Base-by-base conservation (phyloP, 2,797 vertebrate species). In the Cryptoblepharus egeriae region DNA sequence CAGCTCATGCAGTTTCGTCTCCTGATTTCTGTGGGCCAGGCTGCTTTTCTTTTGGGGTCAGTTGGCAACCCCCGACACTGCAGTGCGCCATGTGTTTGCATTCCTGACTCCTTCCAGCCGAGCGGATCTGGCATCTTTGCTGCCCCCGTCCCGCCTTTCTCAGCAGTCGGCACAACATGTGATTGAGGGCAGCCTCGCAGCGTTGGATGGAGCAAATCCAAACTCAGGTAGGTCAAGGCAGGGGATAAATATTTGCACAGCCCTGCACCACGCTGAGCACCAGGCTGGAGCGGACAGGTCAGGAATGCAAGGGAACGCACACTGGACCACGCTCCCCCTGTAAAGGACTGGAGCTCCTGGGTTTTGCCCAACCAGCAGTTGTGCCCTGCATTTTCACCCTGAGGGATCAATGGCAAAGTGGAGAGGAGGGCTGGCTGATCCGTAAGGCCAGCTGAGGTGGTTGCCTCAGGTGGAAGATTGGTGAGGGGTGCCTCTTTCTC, bases 201-300 rank as follows among this genome's bases (percentile, higher is more conserved):
- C 42, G 9, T 16, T 52, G 1, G 24, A 57, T 4, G 13, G 58
- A 77, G 16, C 58, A 32, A 72, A 68, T 63, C 45, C 49, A 16
- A 18, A 52, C 16, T 52, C 71, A 61, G 71, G 58, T 64, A 52
- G 65, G 77, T 65, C 49, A 60, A n/a, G 64, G 22, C 1, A 45
- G 28, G 55, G 37, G 60, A 83, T 68, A 82, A 83, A 83, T 83
- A 87, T 83, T 83, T 83, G 68, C 45, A 30, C 70, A 74, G 61
- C 70, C 73, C 49, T 6, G 42, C n/a, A 18, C 2, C 82, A 67
- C 28, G n/a, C 81, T 75, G 77, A 55, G 77, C 60, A 1, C 81
- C 60, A 58, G 61, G 75, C 39, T 65, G 68, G 65, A 26, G 60
- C 67, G 28, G 61, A 55, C 55, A 32, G 65, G 52, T 20, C 75